phyloP scores from a whole-genome alignment of 2,888 invertebrate species.

The Eurois occulta region DNA sequence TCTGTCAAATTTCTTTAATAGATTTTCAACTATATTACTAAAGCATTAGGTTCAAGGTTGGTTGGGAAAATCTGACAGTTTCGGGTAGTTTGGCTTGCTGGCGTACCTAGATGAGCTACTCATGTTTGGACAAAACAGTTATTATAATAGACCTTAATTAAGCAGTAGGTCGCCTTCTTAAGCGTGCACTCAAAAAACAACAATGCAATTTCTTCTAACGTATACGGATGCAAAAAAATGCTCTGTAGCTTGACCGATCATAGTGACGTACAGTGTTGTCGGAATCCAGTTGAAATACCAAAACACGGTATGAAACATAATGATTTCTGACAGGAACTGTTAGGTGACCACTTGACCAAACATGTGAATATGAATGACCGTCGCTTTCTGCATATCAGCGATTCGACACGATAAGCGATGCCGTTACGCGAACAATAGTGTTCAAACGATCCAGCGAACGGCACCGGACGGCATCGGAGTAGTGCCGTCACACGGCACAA shows the following conservation, averaged over 20 bases:
- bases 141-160: conserved; percentile 31
- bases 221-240: conserved; percentile 17
- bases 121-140: neutral
- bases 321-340: conserved; percentile 67
- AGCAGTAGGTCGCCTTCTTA: conserved; percentile 15
- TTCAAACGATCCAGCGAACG: conserved; percentile 69
- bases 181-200: conserved; percentile 21
- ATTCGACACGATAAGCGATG: conserved; percentile 76
- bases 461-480: conserved; percentile 55
- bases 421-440: conserved; percentile 79
- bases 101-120: neutral
- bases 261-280: conserved; percentile 17
- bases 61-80: no score
- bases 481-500: conserved; percentile 46
- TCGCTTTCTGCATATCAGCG: conserved; percentile 72
- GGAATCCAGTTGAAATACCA: conserved; percentile 47
- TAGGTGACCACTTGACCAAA: conserved; percentile 74
- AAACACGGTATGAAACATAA: conserved; percentile 44
- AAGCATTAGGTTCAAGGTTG: no score
- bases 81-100: no score
- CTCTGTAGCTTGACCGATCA: conserved; percentile 19
- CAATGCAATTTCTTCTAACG: conserved; percentile 9
- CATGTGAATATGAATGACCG: conserved; percentile 70
- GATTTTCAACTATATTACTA: no score
- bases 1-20: no score